Percentiles rank a stretch among this genome's conserved stretches.
These are phyloP conservation scores for Chamaetylas fuelleborni DNA, from an alignment of 2,113 vertebrate species.

Conservation along the genomic window DNA sequence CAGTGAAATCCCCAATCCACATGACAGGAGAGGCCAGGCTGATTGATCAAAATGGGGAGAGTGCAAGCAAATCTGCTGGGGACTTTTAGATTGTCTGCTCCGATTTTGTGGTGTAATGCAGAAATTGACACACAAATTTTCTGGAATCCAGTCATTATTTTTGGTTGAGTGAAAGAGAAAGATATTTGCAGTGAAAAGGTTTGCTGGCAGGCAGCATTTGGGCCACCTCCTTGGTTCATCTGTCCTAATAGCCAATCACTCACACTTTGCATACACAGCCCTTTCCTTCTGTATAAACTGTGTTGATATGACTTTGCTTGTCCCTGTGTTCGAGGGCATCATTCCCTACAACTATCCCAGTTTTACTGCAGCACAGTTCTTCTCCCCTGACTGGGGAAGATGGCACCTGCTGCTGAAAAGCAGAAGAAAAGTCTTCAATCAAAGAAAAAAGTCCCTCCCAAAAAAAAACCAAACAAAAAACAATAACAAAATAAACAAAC, in stretches of 20 bases:
- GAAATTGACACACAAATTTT: neutral
- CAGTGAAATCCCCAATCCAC: neutral
- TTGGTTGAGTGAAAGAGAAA: neutral
- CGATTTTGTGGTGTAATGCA: accelerated
- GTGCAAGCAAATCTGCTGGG: neutral
- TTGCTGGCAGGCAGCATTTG: neutral
- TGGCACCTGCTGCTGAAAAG: neutral
- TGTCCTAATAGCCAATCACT: neutral
- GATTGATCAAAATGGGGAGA: neutral
- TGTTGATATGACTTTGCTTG: neutral
- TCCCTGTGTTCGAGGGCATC: neutral
- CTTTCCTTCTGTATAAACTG: neutral
- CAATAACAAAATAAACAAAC: neutral
- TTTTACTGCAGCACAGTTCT: neutral
- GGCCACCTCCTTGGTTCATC: neutral
- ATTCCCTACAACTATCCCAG: neutral
- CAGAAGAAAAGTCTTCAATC: neutral
- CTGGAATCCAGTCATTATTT: neutral
- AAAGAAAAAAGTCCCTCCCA: neutral
- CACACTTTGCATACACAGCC: neutral
- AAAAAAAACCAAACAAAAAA: neutral
- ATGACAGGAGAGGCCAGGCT: neutral
- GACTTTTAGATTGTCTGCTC: neutral
- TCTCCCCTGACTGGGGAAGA: neutral
- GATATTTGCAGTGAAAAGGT: neutral